These are phyloP conservation scores for Aradophagus sp. DNA, from an alignment of 1,140 invertebrate genomes.

Conservation along the genomic window DNA sequence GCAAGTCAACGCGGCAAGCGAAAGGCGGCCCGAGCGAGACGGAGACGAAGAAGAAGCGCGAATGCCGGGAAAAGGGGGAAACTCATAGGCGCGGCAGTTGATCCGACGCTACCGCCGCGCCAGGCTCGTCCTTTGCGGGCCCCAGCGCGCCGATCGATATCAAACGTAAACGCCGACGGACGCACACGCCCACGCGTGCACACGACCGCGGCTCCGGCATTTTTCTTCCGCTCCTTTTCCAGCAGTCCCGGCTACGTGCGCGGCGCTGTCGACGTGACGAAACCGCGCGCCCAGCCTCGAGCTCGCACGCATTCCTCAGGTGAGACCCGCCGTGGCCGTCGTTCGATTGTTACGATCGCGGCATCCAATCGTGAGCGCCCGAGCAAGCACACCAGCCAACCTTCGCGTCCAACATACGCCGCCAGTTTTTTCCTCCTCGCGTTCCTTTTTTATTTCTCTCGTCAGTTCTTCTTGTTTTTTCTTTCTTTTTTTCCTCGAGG, in stretches of 20 bases:
- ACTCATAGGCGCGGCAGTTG: conserved; percentile 69
- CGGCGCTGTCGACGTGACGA: conserved; percentile 1
- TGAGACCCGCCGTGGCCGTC: conserved; percentile 39
- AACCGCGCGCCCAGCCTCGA: conserved; percentile 15
- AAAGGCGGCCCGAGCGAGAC: conserved; percentile 16
- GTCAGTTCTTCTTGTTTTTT: too few relatives aligned
- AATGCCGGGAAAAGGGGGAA: conserved; percentile 62
- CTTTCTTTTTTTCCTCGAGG: too few relatives aligned
- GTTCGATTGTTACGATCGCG: conserved; percentile 16
- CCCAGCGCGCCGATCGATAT: conserved; percentile 47
- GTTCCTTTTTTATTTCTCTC: too few relatives aligned
- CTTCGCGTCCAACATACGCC: too few relatives aligned
- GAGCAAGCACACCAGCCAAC: too few relatives aligned
- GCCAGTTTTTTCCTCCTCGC: too few relatives aligned
- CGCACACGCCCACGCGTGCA: conserved; percentile 3
- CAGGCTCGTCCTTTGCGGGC: conserved; percentile 18
- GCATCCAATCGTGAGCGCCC: conserved; percentile 29
- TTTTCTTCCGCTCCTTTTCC: too few relatives aligned
- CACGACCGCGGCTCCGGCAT: conserved; percentile 1
- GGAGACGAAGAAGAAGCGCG: conserved; percentile 27
- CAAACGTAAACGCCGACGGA: conserved; percentile 6
- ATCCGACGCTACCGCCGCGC: conserved; percentile 52
- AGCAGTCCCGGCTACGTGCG: neutral
- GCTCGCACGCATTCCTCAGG: conserved; percentile 39
- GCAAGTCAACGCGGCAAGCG: conserved; percentile 46